phyloP scores from a whole-genome alignment of 2,797 vertebrate species.

The Smutsia gigantea region DNA sequence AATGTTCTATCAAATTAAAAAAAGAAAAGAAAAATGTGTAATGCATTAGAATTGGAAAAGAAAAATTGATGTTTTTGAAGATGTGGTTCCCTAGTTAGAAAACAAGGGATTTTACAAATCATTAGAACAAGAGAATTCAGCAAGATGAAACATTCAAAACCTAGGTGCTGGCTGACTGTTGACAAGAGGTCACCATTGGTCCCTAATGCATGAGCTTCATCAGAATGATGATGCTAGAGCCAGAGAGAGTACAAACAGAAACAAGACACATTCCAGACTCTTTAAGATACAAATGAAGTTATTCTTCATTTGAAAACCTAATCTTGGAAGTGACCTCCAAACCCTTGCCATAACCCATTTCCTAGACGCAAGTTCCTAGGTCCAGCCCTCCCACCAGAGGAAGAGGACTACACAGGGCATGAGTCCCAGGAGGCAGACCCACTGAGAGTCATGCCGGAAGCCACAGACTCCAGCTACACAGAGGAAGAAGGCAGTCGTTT shows the following conservation, averaged over 20 bases:
- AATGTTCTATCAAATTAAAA: neutral
- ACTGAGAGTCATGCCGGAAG: neutral
- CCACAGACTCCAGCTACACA: neutral
- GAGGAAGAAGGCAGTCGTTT: neutral
- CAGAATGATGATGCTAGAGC: neutral
- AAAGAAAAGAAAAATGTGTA: neutral
- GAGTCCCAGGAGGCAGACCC: neutral
- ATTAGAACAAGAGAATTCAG: conserved; percentile 1
- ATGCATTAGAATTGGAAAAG: neutral
- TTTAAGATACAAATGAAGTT: neutral
- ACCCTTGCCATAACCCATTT: neutral
- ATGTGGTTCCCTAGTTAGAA: neutral
- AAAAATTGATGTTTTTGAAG: neutral
- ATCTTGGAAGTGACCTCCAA: neutral
- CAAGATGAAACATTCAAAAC: neutral
- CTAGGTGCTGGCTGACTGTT: neutral
- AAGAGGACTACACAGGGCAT: neutral
- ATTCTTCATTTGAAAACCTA: neutral
- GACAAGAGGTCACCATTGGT: neutral
- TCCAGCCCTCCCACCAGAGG: neutral
- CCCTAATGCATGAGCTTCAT: neutral
- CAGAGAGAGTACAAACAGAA: neutral
- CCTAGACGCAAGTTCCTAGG: neutral
- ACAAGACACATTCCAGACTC: neutral
- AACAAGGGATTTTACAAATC: neutral